phyloP scores from a whole-genome alignment of 2,888 invertebrate species.

The Capitulum mitella region DNA sequence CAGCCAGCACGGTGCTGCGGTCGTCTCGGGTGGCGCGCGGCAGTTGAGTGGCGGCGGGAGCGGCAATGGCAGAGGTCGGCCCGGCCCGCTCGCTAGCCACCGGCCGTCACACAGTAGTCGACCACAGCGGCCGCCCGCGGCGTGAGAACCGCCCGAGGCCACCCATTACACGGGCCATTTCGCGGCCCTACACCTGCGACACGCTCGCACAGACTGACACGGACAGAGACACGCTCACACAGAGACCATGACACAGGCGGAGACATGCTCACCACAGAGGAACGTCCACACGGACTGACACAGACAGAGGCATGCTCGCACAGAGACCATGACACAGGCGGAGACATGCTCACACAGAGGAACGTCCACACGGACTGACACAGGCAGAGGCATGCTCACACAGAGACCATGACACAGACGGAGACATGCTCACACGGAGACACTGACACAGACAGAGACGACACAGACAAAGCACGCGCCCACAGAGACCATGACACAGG shows the following conservation, averaged over 20 bases:
- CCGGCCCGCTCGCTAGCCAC: background rate
- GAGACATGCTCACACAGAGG: too few relatives aligned
- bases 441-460: background rate
- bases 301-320: too few relatives aligned
- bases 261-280: too few relatives aligned
- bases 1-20: too few relatives aligned
- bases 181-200: background rate
- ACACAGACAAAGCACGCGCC: background rate
- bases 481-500: background rate
- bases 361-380: background rate
- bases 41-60: background rate
- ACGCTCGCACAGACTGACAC: background rate
- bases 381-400: background rate
- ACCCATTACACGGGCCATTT: background rate
- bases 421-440: background rate
- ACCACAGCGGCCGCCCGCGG: background rate
- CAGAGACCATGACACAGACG: background rate
- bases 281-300: too few relatives aligned
- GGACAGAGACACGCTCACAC: background rate
- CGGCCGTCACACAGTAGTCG: background rate
- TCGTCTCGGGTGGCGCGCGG: background rate
- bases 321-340: too few relatives aligned
- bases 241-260: too few relatives aligned
- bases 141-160: background rate
- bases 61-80: background rate